phyloP scores from a whole-genome alignment of 2,113 vertebrate species.

The Oncorhynchus kisutch region DNA sequence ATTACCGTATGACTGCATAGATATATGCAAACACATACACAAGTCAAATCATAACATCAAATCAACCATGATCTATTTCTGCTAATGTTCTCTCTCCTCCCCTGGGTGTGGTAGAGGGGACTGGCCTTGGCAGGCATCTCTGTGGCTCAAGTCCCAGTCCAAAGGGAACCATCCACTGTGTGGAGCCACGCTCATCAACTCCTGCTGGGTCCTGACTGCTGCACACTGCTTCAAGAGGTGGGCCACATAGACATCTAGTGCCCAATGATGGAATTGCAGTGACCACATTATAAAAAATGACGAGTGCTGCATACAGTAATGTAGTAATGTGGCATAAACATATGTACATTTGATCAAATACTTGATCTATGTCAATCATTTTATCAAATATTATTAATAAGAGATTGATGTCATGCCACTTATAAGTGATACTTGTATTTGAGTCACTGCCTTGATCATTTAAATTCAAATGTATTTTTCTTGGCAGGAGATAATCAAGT shows the following conservation, averaged over 20 bases:
- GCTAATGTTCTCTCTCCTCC: background rate
- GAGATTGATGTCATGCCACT: no score
- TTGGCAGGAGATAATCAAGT: background rate
- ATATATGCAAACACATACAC: conserved; percentile 4
- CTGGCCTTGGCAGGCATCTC: conserved; percentile 88
- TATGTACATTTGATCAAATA: no score
- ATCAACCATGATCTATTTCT: background rate
- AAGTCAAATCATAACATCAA: no score
- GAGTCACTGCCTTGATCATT: no score
- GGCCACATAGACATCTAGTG: conserved; percentile 38
- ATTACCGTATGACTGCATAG: background rate
- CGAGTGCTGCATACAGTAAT: no score
- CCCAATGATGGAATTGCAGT: conserved; percentile 3
- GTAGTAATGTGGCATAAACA: no score
- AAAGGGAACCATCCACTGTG: conserved; percentile 82
- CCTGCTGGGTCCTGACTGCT: conserved; percentile 85
- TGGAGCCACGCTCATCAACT: conserved; percentile 81
- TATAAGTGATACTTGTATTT: no score
- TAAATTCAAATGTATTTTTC: no score
- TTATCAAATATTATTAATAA: no score
- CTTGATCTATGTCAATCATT: no score
- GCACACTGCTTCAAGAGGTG: conserved; percentile 93
- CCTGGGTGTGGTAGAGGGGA: conserved; percentile 70
- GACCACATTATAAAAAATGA: background rate
- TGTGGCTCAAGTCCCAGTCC: conserved; percentile 77